These are phyloP conservation scores for Ryuthela nishihirai DNA, from an alignment of 2,888 invertebrate genomes.

Conservation along the genomic window DNA sequence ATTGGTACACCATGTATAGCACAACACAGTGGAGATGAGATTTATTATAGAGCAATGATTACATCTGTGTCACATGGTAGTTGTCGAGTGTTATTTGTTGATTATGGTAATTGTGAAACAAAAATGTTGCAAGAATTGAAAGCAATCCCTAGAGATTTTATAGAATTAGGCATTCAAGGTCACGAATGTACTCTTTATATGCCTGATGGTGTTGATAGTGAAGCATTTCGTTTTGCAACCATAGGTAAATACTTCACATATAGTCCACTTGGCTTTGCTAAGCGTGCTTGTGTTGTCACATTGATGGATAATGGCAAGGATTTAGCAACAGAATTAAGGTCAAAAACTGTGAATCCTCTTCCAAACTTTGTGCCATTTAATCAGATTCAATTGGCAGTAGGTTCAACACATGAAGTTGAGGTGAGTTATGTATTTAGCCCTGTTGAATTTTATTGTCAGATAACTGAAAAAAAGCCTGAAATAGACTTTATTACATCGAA, in stretches of 20 bases:
- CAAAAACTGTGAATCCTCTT: too few species aligned
- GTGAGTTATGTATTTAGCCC: conserved; percentile 19
- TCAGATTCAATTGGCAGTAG: not conserved
- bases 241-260: not conserved
- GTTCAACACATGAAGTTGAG: conserved; percentile 5
- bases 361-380: not conserved
- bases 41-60: conserved; percentile 45
- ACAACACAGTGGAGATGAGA: conserved; percentile 37
- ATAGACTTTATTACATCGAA: conserved; percentile 3
- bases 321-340: not conserved
- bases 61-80: not conserved
- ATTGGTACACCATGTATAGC: conserved; percentile 14
- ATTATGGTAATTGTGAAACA: conserved; percentile 21
- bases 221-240: too few species aligned
- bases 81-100: conserved; percentile 14
- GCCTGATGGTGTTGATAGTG: too few species aligned
- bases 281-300: not conserved
- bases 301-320: not conserved
- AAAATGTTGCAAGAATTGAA: conserved; percentile 13
- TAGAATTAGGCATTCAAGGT: conserved; percentile 23
- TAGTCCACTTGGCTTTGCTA: not conserved
- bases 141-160: conserved; percentile 8
- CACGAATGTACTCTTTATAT: conserved; percentile 17
- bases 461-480: conserved; percentile 5
- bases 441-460: conserved; percentile 24